Conservation (phyloP, 2,888 invertebrate genomes). For the Tinea pellionella region DNA sequence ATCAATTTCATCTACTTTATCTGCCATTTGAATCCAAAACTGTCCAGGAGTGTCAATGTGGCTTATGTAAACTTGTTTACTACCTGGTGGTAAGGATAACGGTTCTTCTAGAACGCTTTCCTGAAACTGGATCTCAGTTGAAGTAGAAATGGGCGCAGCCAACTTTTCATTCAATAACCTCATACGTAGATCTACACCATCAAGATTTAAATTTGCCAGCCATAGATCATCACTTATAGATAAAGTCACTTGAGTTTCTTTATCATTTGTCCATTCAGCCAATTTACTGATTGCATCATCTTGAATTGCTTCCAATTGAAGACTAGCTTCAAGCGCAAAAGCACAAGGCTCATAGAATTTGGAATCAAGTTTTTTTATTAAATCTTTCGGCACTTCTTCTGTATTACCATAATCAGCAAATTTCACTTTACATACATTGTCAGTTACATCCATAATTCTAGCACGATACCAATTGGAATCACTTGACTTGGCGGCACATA, state of each 20-base stretch:
- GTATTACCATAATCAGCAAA: constrained; percentile 80
- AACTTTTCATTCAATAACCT: constrained; percentile 53
- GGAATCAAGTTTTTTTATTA: constrained; percentile 58
- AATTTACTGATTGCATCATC: constrained; percentile 43
- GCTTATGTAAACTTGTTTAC: constrained; percentile 68
- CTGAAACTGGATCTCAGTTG: neutral
- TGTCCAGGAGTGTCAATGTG: constrained; percentile 82
- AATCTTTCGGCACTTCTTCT: constrained; percentile 60
- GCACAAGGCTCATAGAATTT: constrained; percentile 53
- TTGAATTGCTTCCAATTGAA: constrained; percentile 49
- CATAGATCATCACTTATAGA: constrained; percentile 65
- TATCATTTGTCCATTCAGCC: constrained; percentile 53
- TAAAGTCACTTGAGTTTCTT: constrained; percentile 65
- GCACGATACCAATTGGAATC: constrained; percentile 82
- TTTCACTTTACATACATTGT: constrained; percentile 57
- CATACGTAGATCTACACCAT: constrained; percentile 61
- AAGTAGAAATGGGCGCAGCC: constrained; percentile 34
- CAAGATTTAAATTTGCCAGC: constrained; percentile 62
- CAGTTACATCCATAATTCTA: constrained; percentile 53
- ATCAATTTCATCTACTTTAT: constrained; percentile 66
- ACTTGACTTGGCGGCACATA: constrained; percentile 72
- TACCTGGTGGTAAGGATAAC: constrained; percentile 40
- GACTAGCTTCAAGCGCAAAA: constrained; percentile 44
- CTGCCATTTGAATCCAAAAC: constrained; percentile 78
- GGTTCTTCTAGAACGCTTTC: constrained; percentile 28